These are phyloP conservation scores for Ammodytes marinus DNA, from an alignment of 2,113 vertebrate species.

Conservation along the genomic window DNA sequence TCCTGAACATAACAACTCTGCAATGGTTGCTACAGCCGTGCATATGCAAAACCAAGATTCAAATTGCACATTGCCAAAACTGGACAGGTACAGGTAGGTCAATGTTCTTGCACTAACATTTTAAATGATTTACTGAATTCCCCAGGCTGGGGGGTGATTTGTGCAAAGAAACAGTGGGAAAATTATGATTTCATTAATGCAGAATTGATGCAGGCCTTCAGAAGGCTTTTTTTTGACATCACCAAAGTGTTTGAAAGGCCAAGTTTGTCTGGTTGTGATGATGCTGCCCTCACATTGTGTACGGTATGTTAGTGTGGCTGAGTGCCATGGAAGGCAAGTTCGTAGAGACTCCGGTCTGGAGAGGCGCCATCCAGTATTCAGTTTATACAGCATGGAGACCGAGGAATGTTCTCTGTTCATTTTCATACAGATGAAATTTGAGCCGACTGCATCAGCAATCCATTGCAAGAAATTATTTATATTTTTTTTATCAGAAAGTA, in stretches of 20 bases:
- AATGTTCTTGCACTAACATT: not conserved
- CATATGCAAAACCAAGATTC: not conserved
- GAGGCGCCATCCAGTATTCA: constrained; percentile 66
- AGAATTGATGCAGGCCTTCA: constrained; percentile 1
- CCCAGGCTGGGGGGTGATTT: not conserved
- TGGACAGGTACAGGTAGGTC: not conserved
- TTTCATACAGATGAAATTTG: constrained; percentile 74
- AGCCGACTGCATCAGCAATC: constrained; percentile 65
- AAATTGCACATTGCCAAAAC: not conserved
- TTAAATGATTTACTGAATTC: not conserved
- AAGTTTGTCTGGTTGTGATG: constrained; percentile 44
- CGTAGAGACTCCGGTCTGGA: constrained; percentile 53
- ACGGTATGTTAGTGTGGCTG: constrained; percentile 50
- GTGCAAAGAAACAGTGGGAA: not conserved
- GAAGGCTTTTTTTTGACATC: not conserved
- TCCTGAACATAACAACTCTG: not conserved
- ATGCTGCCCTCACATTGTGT: constrained; percentile 37
- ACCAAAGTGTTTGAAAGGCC: not conserved
- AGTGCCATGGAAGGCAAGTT: constrained; percentile 59
- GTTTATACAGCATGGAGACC: constrained; percentile 67
- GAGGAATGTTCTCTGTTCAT: constrained; percentile 79
- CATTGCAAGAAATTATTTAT: constrained; percentile 54
- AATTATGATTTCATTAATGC: not conserved
- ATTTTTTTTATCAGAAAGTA: constrained; percentile 24
- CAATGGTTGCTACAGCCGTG: not conserved